These are phyloP conservation scores for Podarcis siculus DNA, from an alignment of 2,797 vertebrate species.

Conservation along the genomic window DNA sequence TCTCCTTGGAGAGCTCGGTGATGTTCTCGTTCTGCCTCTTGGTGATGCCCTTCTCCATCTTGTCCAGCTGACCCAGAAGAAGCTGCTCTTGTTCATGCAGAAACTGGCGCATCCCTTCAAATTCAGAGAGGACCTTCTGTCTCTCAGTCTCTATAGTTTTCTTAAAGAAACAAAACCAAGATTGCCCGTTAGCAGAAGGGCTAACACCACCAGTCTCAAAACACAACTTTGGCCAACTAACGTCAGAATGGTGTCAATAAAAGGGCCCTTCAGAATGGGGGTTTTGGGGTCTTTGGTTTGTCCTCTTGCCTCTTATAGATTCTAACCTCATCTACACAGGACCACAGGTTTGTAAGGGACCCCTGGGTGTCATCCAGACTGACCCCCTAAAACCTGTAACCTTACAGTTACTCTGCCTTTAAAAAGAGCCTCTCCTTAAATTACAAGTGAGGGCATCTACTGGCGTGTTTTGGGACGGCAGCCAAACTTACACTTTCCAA, in stretches of 20 bases:
- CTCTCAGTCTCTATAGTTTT: constrained; percentile 58
- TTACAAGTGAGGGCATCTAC: no score
- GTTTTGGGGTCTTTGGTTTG: no score
- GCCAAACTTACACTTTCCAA: no score
- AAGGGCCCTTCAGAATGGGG: no score
- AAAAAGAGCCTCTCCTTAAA: no score
- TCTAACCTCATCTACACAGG: not conserved
- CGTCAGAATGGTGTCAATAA: no score
- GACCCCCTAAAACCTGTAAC: no score
- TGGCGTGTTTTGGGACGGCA: no score
- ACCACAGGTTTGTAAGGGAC: not conserved
- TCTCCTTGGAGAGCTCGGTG: constrained; percentile 70
- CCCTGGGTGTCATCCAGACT: no score
- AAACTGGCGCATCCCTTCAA: constrained; percentile 74
- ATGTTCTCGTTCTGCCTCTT: constrained; percentile 78
- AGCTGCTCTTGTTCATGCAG: constrained; percentile 75
- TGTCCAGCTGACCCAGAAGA: constrained; percentile 75
- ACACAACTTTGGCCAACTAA: not conserved
- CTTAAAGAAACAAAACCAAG: constrained; percentile 11
- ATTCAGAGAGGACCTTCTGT: constrained; percentile 73
- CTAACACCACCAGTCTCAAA: not conserved
- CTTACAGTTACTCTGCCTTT: no score
- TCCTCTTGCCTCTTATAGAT: no score
- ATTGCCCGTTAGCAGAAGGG: not conserved
- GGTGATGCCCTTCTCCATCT: constrained; percentile 72